phyloP scores from a whole-genome alignment of 2,113 vertebrate species.

The Scomber japonicus region DNA sequence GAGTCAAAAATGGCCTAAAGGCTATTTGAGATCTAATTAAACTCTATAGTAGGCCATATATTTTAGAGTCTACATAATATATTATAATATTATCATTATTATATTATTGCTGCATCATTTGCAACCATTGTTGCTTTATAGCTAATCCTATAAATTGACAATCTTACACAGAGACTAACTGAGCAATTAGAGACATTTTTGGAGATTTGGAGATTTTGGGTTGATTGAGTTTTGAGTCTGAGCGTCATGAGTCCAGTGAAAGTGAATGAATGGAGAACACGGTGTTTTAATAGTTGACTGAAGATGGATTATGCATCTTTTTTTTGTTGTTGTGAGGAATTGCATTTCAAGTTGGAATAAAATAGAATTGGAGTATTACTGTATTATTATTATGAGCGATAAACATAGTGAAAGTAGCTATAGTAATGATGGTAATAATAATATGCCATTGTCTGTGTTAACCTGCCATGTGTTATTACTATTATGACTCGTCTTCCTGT shows the following conservation, averaged over 20 bases:
- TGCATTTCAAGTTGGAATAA: not conserved
- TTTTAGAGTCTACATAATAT: too few relatives aligned
- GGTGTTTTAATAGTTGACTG: not conserved
- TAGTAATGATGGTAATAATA: conserved; percentile 31
- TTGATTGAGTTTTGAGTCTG: too few relatives aligned
- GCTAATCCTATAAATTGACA: not conserved
- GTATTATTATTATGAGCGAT: too few relatives aligned
- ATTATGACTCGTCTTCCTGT: conserved; percentile 43
- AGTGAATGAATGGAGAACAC: not conserved
- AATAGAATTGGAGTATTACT: not conserved
- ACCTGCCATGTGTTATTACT: conserved; percentile 16
- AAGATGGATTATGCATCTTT: not conserved
- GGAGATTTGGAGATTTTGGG: not conserved
- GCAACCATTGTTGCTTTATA: not conserved
- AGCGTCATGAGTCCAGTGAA: not conserved
- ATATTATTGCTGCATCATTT: too few relatives aligned
- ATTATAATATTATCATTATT: too few relatives aligned
- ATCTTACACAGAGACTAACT: not conserved
- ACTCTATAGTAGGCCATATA: too few relatives aligned
- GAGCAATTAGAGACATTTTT: not conserved
- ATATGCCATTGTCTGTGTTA: not conserved
- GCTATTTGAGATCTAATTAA: too few relatives aligned
- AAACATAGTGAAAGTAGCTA: not conserved
- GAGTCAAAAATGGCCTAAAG: too few relatives aligned
- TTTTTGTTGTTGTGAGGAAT: too few relatives aligned